phyloP scores from a whole-genome alignment of 1,140 invertebrate species.

The Drosophila lacertosa region DNA sequence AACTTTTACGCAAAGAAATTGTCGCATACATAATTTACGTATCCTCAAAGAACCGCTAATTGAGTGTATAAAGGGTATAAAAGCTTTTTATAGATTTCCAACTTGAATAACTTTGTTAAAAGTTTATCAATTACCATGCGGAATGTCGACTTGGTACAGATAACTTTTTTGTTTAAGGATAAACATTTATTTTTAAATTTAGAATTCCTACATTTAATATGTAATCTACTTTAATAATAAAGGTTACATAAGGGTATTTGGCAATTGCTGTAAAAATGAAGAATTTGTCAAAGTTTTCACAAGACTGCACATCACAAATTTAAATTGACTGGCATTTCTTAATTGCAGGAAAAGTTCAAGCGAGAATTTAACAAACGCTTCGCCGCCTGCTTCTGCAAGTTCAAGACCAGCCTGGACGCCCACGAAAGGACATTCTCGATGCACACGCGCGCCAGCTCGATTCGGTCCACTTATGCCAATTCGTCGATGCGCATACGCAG shows the following conservation, averaged over 20 bases:
- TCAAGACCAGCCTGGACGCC: constrained; percentile 64
- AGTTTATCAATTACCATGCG: not conserved
- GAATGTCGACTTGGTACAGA: not conserved
- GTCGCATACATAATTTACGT: not conserved
- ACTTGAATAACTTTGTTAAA: not conserved
- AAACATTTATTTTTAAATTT: too few species aligned
- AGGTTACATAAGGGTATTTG: too few species aligned
- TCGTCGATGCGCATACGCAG: constrained; percentile 78
- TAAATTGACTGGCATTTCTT: not conserved
- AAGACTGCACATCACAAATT: not conserved
- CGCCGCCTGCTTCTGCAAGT: constrained; percentile 83
- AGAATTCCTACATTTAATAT: too few species aligned
- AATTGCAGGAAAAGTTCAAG: constrained; percentile 88
- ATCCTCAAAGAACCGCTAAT: not conserved
- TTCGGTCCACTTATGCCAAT: constrained; percentile 76
- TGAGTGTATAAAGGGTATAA: not conserved
- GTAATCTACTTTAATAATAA: too few species aligned
- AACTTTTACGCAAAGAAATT: constrained; percentile 7
- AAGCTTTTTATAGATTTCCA: not conserved
- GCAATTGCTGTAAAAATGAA: too few species aligned
- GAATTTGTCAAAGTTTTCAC: not conserved
- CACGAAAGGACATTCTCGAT: constrained; percentile 79
- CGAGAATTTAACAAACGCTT: constrained; percentile 89
- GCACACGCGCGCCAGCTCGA: constrained; percentile 79
- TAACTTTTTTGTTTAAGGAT: too few species aligned